Percentiles rank a stretch among this genome's conserved stretches.
These are phyloP conservation scores for Bufo gargarizans DNA, from an alignment of 2,113 vertebrate genomes.

Conservation along the genomic window DNA sequence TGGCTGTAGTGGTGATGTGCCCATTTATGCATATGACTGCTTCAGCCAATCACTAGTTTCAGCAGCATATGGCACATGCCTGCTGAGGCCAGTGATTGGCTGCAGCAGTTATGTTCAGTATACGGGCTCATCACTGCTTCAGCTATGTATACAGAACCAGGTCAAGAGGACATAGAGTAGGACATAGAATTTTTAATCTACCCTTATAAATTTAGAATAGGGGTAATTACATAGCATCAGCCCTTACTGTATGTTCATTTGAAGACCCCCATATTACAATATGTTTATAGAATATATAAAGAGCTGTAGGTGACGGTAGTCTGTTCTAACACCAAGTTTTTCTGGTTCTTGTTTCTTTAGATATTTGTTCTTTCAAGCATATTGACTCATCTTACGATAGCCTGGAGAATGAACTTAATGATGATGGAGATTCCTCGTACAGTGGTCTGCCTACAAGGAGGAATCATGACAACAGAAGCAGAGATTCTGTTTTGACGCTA, in stretches of 20 bases:
- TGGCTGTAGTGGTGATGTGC: no score
- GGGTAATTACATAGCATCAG: neutral
- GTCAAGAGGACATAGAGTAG: no score
- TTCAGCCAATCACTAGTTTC: no score
- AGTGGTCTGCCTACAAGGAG: slow-evolving; percentile 71
- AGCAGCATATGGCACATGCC: no score
- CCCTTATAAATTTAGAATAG: neutral
- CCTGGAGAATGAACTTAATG: slow-evolving; percentile 88
- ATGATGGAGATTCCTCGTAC: slow-evolving; percentile 82
- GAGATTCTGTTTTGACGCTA: slow-evolving; percentile 88
- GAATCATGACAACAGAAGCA: slow-evolving; percentile 84
- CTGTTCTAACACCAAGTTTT: neutral
- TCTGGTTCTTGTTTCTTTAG: slow-evolving; percentile 64
- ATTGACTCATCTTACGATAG: slow-evolving; percentile 93
- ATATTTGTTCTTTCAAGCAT: slow-evolving; percentile 84
- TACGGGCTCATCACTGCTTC: no score
- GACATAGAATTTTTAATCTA: no score
- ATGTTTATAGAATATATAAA: no score
- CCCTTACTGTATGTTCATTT: neutral
- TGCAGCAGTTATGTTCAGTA: no score
- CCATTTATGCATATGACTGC: no score
- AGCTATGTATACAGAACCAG: no score
- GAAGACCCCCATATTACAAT: neutral
- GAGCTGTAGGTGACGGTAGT: neutral
- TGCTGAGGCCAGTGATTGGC: no score